A percentile compares a stretch with the other conserved stretches of the same genome.
These are phyloP conservation scores for Narcine bancroftii DNA, from an alignment of 2,113 vertebrate species.

Conservation along the genomic window DNA sequence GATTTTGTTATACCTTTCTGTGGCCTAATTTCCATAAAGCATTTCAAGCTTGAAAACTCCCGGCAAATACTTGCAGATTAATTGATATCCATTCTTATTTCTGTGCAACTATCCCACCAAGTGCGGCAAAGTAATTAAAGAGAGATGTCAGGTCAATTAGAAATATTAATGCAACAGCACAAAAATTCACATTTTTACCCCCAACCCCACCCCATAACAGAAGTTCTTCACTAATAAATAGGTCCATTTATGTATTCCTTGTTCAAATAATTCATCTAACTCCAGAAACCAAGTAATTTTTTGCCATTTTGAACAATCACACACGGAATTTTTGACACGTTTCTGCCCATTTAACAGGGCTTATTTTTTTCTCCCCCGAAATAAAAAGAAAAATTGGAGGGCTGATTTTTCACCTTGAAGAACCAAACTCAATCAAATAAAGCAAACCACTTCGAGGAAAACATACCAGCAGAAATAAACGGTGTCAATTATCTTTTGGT, in stretches of 20 bases:
- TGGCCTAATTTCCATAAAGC: neutral
- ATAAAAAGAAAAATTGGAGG: conserved; percentile 21
- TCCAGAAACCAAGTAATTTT: neutral
- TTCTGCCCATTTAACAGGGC: neutral
- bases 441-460: conserved; percentile 62
- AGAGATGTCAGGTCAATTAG: neutral
- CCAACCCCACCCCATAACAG: neutral
- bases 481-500: conserved; percentile 71
- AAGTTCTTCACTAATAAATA: neutral
- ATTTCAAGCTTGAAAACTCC: neutral
- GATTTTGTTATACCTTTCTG: neutral
- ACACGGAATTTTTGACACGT: neutral
- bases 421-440: conserved; percentile 37
- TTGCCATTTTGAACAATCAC: neutral
- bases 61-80: neutral
- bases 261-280: conserved; percentile 11
- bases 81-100: neutral
- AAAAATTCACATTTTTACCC: neutral
- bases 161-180: neutral
- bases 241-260: neutral
- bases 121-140: neutral
- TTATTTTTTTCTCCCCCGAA: neutral
- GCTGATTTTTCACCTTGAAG: conserved; percentile 30
- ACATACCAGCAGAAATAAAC: conserved; percentile 79
- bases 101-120: neutral